Evolutionary conservation across 2,113 vertebrate genomes (phyloP), one percentile per base, ranked within the genome.

Genomic region (Athene noctua): DNA sequence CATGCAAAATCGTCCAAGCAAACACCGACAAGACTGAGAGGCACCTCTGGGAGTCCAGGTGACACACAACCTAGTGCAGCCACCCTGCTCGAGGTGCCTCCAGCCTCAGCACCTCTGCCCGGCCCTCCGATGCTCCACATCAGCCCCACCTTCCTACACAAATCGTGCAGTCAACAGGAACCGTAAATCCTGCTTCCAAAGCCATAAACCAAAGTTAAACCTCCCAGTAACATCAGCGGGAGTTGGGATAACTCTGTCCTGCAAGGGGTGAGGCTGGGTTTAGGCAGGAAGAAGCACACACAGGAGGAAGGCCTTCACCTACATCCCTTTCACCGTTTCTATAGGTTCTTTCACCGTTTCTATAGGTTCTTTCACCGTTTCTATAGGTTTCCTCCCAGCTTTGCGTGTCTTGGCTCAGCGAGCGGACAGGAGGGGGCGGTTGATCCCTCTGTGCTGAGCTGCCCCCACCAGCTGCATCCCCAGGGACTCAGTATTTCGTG

Each of bases 1-100:
- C 4, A 14, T 1, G 20, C 32, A 73, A 29, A 40, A 13, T 29
- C 10, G 3, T 9, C 51, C 46, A n/a, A 17, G 42, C 0, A 0
- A 14, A 14, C 51, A 5, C 25, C 6, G 29, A 15, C 34, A 27
- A 49, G 80, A 2, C 18, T 34, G 59, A 77, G 86, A 7, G 5
- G 6, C 51, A 25, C 2, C 67, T 59, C 54, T 49, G 1, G 6
- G 0, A 23, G 63, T 5, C 19, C 72, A 47, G 78, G n/a, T 30
- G 63, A 23, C 34, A 44, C 38, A 23, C 40, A 32, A 27, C 58
- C 0, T 23, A 23, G 25, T 3, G 8, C 44, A 57, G 4, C 3
- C 15, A 3, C 36, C 59, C 26, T 27, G 27, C 11, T 40, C 2
- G 0, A 91, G 80, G n/a, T 18, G 68, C 12, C 80, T 32, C 42